These are phyloP conservation scores for Sinocyclocheilus grahami DNA, from an alignment of 2,113 vertebrate species.

Conservation along the genomic window DNA sequence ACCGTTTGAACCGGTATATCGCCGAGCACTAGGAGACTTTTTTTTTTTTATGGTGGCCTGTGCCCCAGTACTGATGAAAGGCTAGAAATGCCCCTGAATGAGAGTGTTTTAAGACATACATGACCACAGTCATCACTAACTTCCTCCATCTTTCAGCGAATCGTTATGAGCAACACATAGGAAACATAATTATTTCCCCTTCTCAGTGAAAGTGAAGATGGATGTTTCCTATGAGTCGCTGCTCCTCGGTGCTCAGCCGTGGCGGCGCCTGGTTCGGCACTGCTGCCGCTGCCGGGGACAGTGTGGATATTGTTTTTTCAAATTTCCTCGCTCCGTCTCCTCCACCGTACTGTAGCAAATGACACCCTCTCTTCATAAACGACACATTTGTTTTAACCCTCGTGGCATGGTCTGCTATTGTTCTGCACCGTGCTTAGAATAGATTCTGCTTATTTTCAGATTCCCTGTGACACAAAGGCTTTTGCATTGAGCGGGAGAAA, in stretches of 20 bases:
- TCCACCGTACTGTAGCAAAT: slow-evolving; percentile 29
- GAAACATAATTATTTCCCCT: slow-evolving; percentile 38
- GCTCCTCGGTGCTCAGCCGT: slow-evolving; percentile 35
- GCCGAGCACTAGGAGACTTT: no score
- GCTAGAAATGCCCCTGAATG: not conserved
- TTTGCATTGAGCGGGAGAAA: slow-evolving; percentile 54
- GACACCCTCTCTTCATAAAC: slow-evolving; percentile 55
- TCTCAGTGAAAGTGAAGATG: slow-evolving; percentile 16
- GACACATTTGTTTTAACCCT: slow-evolving; percentile 49
- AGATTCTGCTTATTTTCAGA: slow-evolving; percentile 78
- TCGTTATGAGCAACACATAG: slow-evolving; percentile 34
- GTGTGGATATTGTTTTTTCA: slow-evolving; percentile 49
- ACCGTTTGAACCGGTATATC: no score
- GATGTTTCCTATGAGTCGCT: slow-evolving; percentile 38
- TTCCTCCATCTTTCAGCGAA: not conserved
- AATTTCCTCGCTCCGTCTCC: slow-evolving; percentile 34
- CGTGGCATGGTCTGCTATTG: slow-evolving; percentile 65
- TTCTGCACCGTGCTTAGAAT: slow-evolving; percentile 59
- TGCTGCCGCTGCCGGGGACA: slow-evolving; percentile 38
- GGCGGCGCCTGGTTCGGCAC: slow-evolving; percentile 51
- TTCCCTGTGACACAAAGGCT: slow-evolving; percentile 73
- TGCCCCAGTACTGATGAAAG: not conserved
- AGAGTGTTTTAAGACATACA: not conserved
- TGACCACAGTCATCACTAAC: not conserved
- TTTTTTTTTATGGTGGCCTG: not conserved